These are phyloP conservation scores for Tachyglossus aculeatus DNA, from an alignment of 2,797 vertebrate genomes.

Conservation along the genomic window DNA sequence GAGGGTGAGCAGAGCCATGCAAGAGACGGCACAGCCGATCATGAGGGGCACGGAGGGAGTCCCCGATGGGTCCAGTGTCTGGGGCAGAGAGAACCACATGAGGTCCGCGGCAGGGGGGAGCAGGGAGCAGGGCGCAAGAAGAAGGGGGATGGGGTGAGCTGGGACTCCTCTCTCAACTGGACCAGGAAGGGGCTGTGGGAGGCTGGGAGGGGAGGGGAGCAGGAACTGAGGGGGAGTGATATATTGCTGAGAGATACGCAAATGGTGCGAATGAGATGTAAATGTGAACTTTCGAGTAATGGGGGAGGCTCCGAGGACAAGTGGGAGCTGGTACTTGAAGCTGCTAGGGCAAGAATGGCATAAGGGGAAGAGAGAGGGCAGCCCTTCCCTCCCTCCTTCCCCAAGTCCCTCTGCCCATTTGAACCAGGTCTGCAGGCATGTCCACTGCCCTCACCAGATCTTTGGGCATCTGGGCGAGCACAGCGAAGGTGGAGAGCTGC, in stretches of 20 bases:
- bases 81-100: background rate
- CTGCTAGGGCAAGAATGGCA: background rate
- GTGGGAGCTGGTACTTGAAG: too few relatives aligned
- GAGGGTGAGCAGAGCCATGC: slow-evolving; percentile 92
- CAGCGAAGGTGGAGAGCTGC: slow-evolving; percentile 93
- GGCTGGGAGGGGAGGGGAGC: background rate
- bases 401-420: background rate
- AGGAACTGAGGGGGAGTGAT: background rate
- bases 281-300: too few relatives aligned
- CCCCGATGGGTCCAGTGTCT: slow-evolving; percentile 92
- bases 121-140: background rate
- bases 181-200: background rate
- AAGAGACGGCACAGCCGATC: slow-evolving; percentile 97
- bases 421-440: too few relatives aligned
- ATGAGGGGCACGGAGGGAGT: slow-evolving; percentile 92
- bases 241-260: too few relatives aligned
- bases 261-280: too few relatives aligned
- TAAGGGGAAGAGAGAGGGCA: background rate
- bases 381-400: background rate
- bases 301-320: too few relatives aligned
- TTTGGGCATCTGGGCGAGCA: slow-evolving; percentile 94
- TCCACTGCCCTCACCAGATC: slow-evolving; percentile 85
- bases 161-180: background rate
- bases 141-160: background rate
- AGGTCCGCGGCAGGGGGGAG: background rate